Percentiles rank a stretch among this genome's conserved stretches.
phyloP scores from a whole-genome alignment of 2,113 vertebrate species.

The Columba janthina region DNA sequence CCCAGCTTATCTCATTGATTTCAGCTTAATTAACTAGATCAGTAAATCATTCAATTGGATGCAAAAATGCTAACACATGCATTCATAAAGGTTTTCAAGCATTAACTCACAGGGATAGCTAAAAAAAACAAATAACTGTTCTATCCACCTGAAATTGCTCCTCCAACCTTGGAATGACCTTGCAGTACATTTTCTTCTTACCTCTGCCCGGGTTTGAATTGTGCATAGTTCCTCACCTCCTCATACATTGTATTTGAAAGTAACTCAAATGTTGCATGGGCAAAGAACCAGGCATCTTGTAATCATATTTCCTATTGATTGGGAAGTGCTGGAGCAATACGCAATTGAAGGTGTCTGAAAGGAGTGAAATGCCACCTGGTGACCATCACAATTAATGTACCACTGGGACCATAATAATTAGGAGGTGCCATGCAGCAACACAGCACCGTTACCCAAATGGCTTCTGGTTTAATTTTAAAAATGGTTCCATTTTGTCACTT shows the following conservation, averaged over 20 bases:
- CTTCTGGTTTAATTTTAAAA: neutral
- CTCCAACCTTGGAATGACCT: neutral
- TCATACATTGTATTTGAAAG: neutral
- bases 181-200: neutral
- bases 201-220: neutral
- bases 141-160: neutral
- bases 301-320: neutral
- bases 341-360: neutral
- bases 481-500: neutral
- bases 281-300: neutral
- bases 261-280: neutral
- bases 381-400: neutral
- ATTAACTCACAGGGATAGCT: neutral
- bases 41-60: neutral
- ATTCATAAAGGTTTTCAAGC: neutral
- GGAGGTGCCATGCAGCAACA: neutral
- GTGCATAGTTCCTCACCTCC: neutral
- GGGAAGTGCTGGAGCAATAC: neutral
- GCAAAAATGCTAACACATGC: neutral
- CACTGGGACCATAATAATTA: neutral
- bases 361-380: neutral
- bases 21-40: neutral
- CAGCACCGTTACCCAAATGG: neutral
- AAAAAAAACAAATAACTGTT: neutral
- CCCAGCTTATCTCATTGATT: neutral